Base-by-base conservation (phyloP, 2,113 vertebrate genomes). In the Lipophrys pholis region DNA sequence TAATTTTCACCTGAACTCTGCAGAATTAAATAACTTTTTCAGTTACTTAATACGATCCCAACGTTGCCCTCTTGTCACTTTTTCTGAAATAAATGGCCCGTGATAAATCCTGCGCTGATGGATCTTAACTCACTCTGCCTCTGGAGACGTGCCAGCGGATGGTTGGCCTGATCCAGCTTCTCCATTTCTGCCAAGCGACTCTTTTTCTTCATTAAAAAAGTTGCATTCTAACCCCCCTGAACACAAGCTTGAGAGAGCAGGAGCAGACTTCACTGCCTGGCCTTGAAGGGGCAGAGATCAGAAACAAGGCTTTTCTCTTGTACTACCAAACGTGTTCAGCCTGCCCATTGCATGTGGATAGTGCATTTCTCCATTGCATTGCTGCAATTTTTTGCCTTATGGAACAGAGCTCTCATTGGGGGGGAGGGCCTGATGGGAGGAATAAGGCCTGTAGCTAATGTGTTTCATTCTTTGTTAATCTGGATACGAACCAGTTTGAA, bases 291-390 rank as follows among this genome's bases (percentile, higher is more conserved):
- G 36, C 75, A 69, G 36, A 59, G 81, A 84, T 80, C 64, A 85
- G 84, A 91, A 89, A 81, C 80, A 65, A 87, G 71, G 73, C 86
- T 89, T 87, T 93, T 91, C 90, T 92, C 91, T 91, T 88, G 89
- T 86, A 82, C 68, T 83, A 63, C 72, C 54, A 75, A 84, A 80
- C 52, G 72, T 88, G 90, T 85, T 87, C 80, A 76, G 88, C 84
- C 83, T 87, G 90, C 86, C 84, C 73, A 61, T 76, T 87, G 91
- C 92, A 93, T 93, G 92, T 80, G 80, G 80, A 86, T 69, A 69
- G 81, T 86, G 87, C 81, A 90, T 92, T 85, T 81, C 79, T 89
- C 85, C 90, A 89, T 92, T 76, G 84, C 90, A 90, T 90, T 89
- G 84, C 83, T 78, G 78, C 80, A 69, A 83, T 85, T 43, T 82